Percentiles rank a stretch among this genome's conserved stretches.
Evolutionary conservation across 2,888 invertebrate species (phyloP).

Genomic region (Cryptophagus acutangulus): DNA sequence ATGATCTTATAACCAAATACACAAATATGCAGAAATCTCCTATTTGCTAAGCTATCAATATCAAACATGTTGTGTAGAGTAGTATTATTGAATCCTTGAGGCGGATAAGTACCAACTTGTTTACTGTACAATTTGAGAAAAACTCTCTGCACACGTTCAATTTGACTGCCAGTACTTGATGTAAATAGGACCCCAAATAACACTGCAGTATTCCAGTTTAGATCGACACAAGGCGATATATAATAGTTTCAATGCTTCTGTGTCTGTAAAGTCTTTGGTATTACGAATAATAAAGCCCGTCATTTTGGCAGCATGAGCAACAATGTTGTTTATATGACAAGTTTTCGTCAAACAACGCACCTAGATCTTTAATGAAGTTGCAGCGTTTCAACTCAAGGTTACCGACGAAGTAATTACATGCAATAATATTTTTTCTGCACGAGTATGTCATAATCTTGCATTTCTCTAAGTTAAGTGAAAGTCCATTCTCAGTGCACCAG

Average conservation of each 20-base stretch:
- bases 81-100: not conserved
- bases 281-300: not conserved
- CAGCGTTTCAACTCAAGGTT: not conserved
- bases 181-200: not conserved
- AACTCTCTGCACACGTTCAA: not conserved
- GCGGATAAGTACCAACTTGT: not conserved
- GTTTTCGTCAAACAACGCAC: not conserved
- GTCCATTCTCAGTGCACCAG: not conserved
- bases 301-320: not conserved
- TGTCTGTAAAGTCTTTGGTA: not conserved
- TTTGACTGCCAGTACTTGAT: not conserved
- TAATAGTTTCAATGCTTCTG: not conserved
- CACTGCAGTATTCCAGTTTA: not conserved
- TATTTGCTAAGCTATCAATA: not conserved
- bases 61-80: not conserved
- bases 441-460: not conserved
- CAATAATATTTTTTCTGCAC: not conserved
- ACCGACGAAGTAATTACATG: not conserved
- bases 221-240: not conserved
- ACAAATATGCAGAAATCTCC: not conserved
- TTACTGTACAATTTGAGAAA: not conserved
- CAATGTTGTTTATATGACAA: not conserved
- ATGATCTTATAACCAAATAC: not conserved
- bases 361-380: not conserved
- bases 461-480: not conserved